Evolutionary conservation across 2,888 invertebrate species (phyloP).

Genomic region (Thereva nobilitata): DNA sequence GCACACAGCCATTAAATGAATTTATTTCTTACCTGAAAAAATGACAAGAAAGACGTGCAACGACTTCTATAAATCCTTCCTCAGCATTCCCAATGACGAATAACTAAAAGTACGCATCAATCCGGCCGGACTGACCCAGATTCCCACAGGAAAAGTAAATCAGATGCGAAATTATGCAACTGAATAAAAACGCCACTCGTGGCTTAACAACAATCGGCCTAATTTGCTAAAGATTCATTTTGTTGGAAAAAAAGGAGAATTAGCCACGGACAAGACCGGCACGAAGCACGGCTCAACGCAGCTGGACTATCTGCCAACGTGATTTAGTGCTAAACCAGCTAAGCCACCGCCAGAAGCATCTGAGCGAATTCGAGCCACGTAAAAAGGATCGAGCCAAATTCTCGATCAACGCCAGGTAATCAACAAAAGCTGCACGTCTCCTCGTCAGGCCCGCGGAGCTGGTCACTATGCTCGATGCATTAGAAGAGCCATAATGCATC

Average conservation of each 20-base stretch:
- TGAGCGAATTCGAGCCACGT: slow-evolving; percentile 3
- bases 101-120: no score
- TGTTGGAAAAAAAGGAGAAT: slow-evolving; percentile 16
- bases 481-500: slow-evolving; percentile 8
- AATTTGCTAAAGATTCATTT: slow-evolving; percentile 24
- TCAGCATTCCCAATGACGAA: no score
- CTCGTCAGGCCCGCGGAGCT: slow-evolving; percentile 13
- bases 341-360: slow-evolving; percentile 1
- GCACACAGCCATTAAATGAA: no score
- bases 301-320: neutral
- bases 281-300: slow-evolving; percentile 2
- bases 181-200: slow-evolving; percentile 2
- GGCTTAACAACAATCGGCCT: slow-evolving; percentile 16
- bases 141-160: no score
- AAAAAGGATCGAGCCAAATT: slow-evolving; percentile 10
- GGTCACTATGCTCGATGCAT: slow-evolving; percentile 1
- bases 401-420: slow-evolving; percentile 13
- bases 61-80: no score
- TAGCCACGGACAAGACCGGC: slow-evolving; percentile 16
- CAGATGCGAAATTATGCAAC: no score
- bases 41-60: no score
- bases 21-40: no score
- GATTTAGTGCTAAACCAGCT: neutral
- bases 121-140: no score
- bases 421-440: slow-evolving; percentile 15